Evolutionary conservation across 2,113 vertebrate genomes (phyloP).

Genomic region (Etheostoma spectabile): DNA sequence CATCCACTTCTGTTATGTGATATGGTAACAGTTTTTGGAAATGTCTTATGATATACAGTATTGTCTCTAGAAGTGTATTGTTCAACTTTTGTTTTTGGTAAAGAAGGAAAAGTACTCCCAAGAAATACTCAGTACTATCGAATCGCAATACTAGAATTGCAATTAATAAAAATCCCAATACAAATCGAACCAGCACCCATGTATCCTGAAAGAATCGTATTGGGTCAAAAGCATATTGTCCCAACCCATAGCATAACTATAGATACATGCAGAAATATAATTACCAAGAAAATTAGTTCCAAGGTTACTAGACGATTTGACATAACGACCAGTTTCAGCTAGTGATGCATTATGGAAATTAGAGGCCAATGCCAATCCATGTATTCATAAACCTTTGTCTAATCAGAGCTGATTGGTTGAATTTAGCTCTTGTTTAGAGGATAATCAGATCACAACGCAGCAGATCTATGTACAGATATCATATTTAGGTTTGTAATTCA

Average conservation of each 20-base stretch:
- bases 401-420: background rate
- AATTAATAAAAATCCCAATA: too few species aligned
- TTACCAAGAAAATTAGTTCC: slow-evolving; percentile 1
- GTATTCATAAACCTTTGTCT: background rate
- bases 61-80: too few species aligned
- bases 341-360: background rate
- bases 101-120: too few species aligned
- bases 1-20: background rate
- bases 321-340: slow-evolving; percentile 15
- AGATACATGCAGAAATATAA: background rate
- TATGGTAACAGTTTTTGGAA: too few species aligned
- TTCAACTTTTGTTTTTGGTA: too few species aligned
- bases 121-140: too few species aligned
- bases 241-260: too few species aligned
- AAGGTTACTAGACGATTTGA: slow-evolving; percentile 9
- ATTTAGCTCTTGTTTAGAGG: slow-evolving; percentile 17
- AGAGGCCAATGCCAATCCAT: background rate
- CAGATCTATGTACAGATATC: background rate
- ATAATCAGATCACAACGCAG: background rate
- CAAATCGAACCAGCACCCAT: too few species aligned
- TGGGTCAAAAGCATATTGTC: too few species aligned
- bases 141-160: too few species aligned
- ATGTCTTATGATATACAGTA: too few species aligned
- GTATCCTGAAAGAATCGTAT: too few species aligned
- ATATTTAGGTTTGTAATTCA: background rate